Evolutionary conservation across 2,797 vertebrate species (phyloP).

Genomic region (Falco rusticolus): DNA sequence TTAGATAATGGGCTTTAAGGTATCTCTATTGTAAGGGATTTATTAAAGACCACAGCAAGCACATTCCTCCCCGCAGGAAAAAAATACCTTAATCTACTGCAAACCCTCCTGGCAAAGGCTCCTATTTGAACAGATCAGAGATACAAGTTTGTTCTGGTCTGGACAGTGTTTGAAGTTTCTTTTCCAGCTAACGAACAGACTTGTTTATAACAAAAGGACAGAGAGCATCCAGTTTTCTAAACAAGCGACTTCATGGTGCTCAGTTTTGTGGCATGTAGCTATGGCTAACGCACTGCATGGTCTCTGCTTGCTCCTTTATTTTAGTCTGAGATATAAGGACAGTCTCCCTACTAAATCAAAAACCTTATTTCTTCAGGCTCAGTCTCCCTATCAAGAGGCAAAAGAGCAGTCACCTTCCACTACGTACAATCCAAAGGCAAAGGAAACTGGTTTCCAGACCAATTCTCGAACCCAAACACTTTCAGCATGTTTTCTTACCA

Average conservation of each 20-base stretch:
- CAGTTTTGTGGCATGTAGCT: not conserved
- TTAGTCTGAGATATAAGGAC: not conserved
- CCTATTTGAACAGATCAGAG: constrained; percentile 47
- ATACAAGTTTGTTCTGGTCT: constrained; percentile 55
- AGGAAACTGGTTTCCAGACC: not conserved
- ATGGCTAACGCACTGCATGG: not conserved
- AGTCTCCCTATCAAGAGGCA: not conserved
- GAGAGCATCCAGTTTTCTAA: constrained; percentile 34
- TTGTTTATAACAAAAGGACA: constrained; percentile 53
- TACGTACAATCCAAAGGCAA: not conserved
- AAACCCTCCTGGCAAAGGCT: constrained; percentile 34
- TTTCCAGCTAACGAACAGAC: constrained; percentile 39
- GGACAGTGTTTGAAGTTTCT: constrained; percentile 29
- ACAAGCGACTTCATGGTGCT: not conserved
- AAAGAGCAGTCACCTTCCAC: not conserved
- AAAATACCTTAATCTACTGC: constrained; percentile 35
- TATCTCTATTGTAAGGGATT: constrained; percentile 26
- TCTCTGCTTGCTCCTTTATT: not conserved
- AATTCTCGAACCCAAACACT: not conserved
- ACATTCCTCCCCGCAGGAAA: constrained; percentile 20
- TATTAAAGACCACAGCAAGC: constrained; percentile 37
- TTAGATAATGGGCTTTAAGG: constrained; percentile 14
- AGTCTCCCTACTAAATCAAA: not conserved
- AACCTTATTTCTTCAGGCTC: not conserved
- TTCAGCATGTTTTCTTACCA: not conserved